Conservation (phyloP, 2,113 vertebrate genomes). For the Gopherus evgoodei region DNA sequence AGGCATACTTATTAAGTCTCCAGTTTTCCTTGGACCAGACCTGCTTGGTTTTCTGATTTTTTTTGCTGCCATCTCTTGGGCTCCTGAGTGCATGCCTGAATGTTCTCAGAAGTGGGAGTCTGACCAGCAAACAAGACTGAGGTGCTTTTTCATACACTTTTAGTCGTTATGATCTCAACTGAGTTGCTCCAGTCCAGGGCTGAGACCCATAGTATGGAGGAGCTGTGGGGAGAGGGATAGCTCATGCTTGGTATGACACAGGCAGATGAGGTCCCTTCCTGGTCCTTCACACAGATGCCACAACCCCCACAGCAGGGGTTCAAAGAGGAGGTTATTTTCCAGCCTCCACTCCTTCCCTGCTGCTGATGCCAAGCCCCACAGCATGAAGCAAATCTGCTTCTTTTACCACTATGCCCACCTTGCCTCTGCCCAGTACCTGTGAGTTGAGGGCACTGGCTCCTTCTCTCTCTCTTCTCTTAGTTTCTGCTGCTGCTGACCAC, state of each 20-base stretch:
- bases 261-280: not conserved
- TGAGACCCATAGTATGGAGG: not conserved
- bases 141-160: not conserved
- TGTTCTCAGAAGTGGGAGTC: not conserved
- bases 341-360: not conserved
- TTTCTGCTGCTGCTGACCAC: not conserved
- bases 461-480: not conserved
- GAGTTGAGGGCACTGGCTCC: not conserved
- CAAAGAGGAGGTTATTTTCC: conserved; percentile 21
- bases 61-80: conserved; percentile 32
- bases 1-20: not conserved
- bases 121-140: not conserved
- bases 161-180: not conserved
- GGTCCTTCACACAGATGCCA: not conserved
- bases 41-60: conserved; percentile 22
- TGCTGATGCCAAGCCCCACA: not conserved
- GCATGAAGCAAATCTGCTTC: conserved; percentile 1
- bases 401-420: conserved; percentile 1
- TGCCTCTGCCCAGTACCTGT: not conserved
- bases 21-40: not conserved
- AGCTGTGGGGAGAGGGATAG: not conserved
- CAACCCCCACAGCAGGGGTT: not conserved
- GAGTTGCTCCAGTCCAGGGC: not conserved
- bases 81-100: conserved; percentile 1
- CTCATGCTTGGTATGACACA: not conserved